Evolutionary conservation across 2,113 vertebrate species (phyloP), one percentile per base, ranked within the genome.

Genomic region (Cyanocitta stelleri): DNA sequence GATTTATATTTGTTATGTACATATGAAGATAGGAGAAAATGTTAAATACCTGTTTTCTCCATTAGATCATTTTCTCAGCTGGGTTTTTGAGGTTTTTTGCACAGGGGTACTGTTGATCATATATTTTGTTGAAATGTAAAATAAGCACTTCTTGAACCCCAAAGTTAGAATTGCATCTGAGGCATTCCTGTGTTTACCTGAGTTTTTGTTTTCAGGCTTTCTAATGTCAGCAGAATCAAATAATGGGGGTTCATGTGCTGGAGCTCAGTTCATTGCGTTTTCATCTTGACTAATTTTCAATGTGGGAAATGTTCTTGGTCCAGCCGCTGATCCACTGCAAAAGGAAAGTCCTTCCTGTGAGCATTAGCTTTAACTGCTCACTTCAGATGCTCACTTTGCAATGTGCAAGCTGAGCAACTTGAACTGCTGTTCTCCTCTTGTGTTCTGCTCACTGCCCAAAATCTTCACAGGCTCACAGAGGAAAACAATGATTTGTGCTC

Each of bases 1-100:
- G 88, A 93, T 96, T 95, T 97, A 90, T 89, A 67, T 92, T 96
- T 89, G 43, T 93, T 84, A 54, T 7, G 4, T 89, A 63, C n/a
- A 15, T 54, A 19, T 52, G 35, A 94, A 87, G 32, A 76, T 89
- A 84, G 86, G 73, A 78, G 68, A 87, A 89, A 89, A 92, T 49
- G 51, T 86, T 85, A 61, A 74, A 87, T 92, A 71, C 66, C 86
- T 95, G 75, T 35, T 97, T 95, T 95, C 44, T 91, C 91, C 86
- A 92, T 95, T 85, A 95, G 35, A 20, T 26, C 88, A 71, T 93
- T 87, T 93, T 49, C 74, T 87, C 39, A 29, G 23, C 37, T 75
- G 33, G 51, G 22, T 19, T 79, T 71, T 46, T 6, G 30, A 19
- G 10, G 19, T 81, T 90, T 96, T 92, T 88, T 95, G 75, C 75